Conservation (phyloP, 2,888 invertebrate genomes). For the Amblyjoppa proteus region DNA sequence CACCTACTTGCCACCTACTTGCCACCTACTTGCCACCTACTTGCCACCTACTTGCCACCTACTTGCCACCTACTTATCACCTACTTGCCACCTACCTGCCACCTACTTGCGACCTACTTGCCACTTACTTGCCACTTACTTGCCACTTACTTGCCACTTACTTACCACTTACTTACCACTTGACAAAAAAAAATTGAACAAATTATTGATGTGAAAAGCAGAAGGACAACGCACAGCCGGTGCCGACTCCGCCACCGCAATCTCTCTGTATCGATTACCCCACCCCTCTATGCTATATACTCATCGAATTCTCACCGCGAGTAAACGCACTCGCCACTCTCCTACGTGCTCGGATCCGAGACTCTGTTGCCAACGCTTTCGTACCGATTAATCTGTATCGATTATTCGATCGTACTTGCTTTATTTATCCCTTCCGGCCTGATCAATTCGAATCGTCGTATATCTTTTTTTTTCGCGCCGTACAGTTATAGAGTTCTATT, state of each 20-base stretch:
- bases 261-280: constrained; percentile 65
- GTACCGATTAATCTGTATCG: not conserved
- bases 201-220: no score
- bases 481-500: not conserved
- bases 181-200: no score
- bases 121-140: no score
- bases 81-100: no score
- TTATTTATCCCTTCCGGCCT: not conserved
- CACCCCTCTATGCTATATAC: constrained; percentile 13
- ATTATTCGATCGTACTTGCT: not conserved
- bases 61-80: no score
- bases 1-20: no score
- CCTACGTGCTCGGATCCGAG: constrained; percentile 42
- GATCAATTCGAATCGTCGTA: not conserved
- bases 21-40: no score
- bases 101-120: no score
- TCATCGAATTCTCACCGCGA: constrained; percentile 51
- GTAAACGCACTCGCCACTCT: constrained; percentile 59
- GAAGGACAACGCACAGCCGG: constrained; percentile 5
- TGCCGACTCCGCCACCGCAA: constrained; percentile 47
- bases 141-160: no score
- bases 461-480: no score
- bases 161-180: no score
- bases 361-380: not conserved
- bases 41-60: no score